Percentiles rank a stretch among this genome's conserved stretches.
Conservation (phyloP, 2,797 vertebrate genomes). For the Rhynchotus rufescens region DNA sequence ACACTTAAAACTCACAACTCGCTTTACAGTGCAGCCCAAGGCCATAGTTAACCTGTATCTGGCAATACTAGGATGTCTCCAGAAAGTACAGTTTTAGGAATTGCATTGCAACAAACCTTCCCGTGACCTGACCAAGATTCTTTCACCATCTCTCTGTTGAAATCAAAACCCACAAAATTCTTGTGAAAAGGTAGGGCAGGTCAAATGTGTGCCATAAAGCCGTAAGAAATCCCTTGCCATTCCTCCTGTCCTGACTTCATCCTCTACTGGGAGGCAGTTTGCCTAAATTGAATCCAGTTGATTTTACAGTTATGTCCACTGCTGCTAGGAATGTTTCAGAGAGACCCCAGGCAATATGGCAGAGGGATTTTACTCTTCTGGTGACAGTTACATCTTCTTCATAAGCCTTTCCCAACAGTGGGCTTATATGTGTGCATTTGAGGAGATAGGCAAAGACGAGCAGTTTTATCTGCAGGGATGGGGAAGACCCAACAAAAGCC, state of each 20-base stretch:
- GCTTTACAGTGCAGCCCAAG: conserved; percentile 12
- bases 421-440: not conserved
- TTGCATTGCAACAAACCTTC: not conserved
- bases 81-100: not conserved
- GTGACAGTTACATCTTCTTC: not conserved
- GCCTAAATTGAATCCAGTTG: not conserved
- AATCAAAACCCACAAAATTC: not conserved
- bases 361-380: not conserved
- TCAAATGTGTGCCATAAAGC: not conserved
- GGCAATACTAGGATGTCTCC: not conserved
- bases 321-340: not conserved
- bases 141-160: not conserved
- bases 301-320: not conserved
- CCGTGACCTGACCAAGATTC: not conserved
- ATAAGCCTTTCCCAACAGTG: not conserved
- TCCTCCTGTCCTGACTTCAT: not conserved
- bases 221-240: not conserved
- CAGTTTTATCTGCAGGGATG: not conserved
- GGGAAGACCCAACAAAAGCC: not conserved
- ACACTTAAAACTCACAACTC: conserved; percentile 5
- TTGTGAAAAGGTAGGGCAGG: not conserved
- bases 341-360: not conserved
- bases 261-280: not conserved
- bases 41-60: not conserved
- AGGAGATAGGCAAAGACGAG: not conserved